phyloP scores from a whole-genome alignment of 2,888 invertebrate genomes.

The Mycogona germanica region DNA sequence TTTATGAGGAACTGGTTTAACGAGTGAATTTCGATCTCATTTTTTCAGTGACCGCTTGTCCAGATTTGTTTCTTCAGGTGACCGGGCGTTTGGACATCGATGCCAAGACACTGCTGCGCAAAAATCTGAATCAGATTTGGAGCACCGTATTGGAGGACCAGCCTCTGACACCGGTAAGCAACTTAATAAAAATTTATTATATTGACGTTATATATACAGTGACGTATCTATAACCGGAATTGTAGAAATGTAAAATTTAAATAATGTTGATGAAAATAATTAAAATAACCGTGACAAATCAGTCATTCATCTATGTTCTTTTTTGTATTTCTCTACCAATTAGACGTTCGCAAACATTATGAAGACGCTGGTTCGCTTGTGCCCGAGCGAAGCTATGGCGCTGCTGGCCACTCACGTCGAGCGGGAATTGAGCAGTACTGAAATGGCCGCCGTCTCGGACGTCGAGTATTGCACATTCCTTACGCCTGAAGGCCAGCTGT shows the following conservation, averaged over 20 bases:
- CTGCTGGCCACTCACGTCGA: conserved; percentile 48
- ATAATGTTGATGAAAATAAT: too few species aligned
- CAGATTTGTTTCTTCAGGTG: conserved; percentile 56
- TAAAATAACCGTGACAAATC: too few species aligned
- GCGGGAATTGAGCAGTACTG: conserved; percentile 24
- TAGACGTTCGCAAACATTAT: conserved; percentile 57
- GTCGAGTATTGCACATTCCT: conserved; percentile 67
- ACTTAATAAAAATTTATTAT: conserved; percentile 14
- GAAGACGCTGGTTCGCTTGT: conserved; percentile 50
- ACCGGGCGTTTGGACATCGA: conserved; percentile 45
- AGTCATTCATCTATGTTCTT: conserved; percentile 1
- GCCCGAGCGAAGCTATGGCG: conserved; percentile 48
- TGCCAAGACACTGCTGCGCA: conserved; percentile 47
- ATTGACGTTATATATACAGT: too few species aligned
- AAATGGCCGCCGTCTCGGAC: conserved; percentile 55
- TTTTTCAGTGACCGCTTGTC: conserved; percentile 39
- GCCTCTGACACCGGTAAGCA: conserved; percentile 32
- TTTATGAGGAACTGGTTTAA: too few species aligned
- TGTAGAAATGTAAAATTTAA: too few species aligned
- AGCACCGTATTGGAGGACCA: conserved; percentile 40
- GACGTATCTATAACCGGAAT: too few species aligned
- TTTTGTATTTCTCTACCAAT: conserved; percentile 25
- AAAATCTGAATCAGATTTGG: conserved; percentile 34
- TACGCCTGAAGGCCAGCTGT: conserved; percentile 80
- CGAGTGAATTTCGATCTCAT: too few species aligned